Evolutionary conservation across 2,797 vertebrate genomes (phyloP).

Genomic region (Molothrus ater): DNA sequence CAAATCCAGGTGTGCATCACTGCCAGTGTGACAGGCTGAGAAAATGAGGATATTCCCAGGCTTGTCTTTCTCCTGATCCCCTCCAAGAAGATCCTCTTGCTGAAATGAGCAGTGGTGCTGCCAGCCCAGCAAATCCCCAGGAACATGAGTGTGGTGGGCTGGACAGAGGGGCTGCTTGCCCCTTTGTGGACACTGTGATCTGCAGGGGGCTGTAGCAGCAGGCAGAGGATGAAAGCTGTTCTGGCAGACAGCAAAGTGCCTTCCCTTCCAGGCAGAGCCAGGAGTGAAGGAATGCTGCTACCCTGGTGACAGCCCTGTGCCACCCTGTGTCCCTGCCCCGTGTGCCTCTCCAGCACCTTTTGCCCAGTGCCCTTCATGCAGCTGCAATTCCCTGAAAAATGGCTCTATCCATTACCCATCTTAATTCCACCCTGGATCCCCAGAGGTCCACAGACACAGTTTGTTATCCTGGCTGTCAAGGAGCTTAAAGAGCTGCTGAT

Average conservation of each 20-base stretch:
- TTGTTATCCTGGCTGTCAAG: conserved; percentile 54
- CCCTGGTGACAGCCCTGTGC: not conserved
- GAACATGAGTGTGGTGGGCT: not conserved
- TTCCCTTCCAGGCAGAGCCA: not conserved
- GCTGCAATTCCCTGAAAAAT: not conserved
- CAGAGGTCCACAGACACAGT: conserved; percentile 23
- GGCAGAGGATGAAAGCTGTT: not conserved
- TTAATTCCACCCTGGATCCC: conserved; percentile 32
- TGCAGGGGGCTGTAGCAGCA: not conserved
- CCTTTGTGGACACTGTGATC: not conserved
- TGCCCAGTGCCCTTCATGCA: not conserved
- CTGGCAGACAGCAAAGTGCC: not conserved
- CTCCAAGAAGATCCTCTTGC: not conserved
- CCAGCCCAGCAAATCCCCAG: not conserved
- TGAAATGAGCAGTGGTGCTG: not conserved
- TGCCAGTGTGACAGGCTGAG: not conserved
- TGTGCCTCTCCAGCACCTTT: not conserved
- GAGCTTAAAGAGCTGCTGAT: conserved; percentile 38
- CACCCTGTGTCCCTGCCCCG: not conserved
- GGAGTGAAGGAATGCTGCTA: not conserved
- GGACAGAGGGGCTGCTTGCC: not conserved
- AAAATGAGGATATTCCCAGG: not conserved
- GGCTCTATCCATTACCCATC: conserved; percentile 8
- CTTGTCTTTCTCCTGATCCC: rapidly evolving
- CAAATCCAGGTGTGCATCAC: not conserved